phyloP scores from a whole-genome alignment of 2,888 invertebrate genomes.

The Falcaria lacertinaria region DNA sequence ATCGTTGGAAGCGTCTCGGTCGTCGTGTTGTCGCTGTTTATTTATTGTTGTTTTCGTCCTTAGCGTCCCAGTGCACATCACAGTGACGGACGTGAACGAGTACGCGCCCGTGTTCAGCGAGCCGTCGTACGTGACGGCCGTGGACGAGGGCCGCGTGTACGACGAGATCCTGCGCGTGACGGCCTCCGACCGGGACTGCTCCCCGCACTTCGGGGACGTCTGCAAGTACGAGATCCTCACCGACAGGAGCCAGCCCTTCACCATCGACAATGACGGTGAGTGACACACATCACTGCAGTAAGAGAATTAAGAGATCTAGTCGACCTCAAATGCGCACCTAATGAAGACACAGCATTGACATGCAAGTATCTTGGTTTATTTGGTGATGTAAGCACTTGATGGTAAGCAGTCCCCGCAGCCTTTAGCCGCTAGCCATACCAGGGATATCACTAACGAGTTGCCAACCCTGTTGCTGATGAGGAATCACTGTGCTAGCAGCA shows the following conservation, averaged over 20 bases:
- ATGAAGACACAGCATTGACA: no score
- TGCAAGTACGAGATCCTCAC: constrained; percentile 98
- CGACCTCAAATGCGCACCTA: no score
- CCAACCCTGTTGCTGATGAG: no score
- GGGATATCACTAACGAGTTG: no score
- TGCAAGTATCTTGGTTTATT: no score
- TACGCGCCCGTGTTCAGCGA: constrained; percentile 95
- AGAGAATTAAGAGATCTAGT: no score
- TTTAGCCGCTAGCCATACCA: no score
- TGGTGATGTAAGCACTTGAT: no score
- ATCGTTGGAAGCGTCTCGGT: not conserved
- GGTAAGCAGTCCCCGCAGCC: no score
- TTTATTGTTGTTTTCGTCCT: not conserved
- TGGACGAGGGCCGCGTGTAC: constrained; percentile 94
- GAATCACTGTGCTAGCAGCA: no score
- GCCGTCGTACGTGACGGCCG: constrained; percentile 92
- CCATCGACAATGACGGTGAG: constrained; percentile 93
- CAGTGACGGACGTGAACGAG: constrained; percentile 97
- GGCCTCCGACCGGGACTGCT: constrained; percentile 96
- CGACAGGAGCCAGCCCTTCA: constrained; percentile 85
- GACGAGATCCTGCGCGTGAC: constrained; percentile 94
- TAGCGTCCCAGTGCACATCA: constrained; percentile 95
- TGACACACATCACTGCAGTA: not conserved
- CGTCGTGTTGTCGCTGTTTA: not conserved
- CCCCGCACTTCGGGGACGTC: constrained; percentile 96